Conservation (phyloP, 1,140 invertebrate species). For the Dendroctonus ponderosae region DNA sequence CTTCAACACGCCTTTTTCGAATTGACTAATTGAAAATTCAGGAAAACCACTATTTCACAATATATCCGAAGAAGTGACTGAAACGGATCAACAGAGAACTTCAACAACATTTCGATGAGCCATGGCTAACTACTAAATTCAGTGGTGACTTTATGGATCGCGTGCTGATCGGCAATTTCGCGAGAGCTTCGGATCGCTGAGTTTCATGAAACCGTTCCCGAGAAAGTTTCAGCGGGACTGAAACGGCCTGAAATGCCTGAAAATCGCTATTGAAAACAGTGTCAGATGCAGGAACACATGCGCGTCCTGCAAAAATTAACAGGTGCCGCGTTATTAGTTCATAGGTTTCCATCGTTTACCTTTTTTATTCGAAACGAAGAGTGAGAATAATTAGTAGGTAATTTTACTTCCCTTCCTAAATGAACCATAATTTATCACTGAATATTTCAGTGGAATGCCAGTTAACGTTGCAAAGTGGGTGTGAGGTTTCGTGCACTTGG, state of each 20-base stretch:
- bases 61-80: neutral
- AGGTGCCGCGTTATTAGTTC: constrained; percentile 35
- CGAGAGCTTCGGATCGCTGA: constrained; percentile 17
- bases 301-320: constrained; percentile 37
- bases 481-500: no score
- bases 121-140: no score
- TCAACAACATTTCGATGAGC: no score
- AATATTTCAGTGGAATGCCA: no score
- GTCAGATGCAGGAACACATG: constrained; percentile 28
- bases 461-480: no score
- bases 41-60: neutral
- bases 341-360: constrained; percentile 18
- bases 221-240: constrained; percentile 34
- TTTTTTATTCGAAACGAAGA: constrained; percentile 4
- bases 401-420: neutral
- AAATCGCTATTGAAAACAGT: constrained; percentile 36
- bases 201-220: constrained; percentile 18
- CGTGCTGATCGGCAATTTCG: neutral
- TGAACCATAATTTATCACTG: no score
- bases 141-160: no score
- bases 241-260: constrained; percentile 30
- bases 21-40: constrained; percentile 13
- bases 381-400: neutral
- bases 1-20: constrained; percentile 20
- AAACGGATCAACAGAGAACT: neutral